Evolutionary conservation across 1,140 invertebrate genomes (phyloP).

Genomic region (Parapsyche elsis): DNA sequence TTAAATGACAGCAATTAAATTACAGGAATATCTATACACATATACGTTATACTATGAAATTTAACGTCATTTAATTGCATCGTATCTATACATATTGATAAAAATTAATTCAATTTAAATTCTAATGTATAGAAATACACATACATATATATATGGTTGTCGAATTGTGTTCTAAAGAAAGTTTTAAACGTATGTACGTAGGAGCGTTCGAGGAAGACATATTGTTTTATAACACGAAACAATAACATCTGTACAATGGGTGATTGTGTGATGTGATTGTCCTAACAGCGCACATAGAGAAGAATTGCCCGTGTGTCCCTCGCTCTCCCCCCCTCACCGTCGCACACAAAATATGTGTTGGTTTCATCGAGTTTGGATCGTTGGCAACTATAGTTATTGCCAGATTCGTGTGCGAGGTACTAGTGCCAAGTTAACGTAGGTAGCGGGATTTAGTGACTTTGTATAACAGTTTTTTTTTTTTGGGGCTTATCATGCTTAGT

Average conservation of each 20-base stretch:
- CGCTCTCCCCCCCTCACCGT: background rate
- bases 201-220: slow-evolving; percentile 16
- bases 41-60: no score
- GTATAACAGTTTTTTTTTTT: slow-evolving; percentile 24
- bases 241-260: slow-evolving; percentile 26
- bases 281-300: slow-evolving; percentile 20
- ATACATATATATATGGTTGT: no score
- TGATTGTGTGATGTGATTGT: slow-evolving; percentile 32
- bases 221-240: slow-evolving; percentile 14
- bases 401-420: slow-evolving; percentile 18
- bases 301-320: slow-evolving; percentile 15
- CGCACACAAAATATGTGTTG: background rate
- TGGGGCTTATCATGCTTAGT: slow-evolving; percentile 37
- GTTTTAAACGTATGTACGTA: background rate
- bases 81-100: no score
- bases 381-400: slow-evolving; percentile 14
- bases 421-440: slow-evolving; percentile 31
- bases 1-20: no score
- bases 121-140: no score
- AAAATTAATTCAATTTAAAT: no score
- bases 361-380: slow-evolving; percentile 8
- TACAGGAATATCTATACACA: no score
- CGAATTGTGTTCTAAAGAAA: no score
- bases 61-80: no score
- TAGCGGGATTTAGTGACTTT: slow-evolving; percentile 32